Percentiles rank a stretch among this genome's conserved stretches.
Evolutionary conservation across 1,140 invertebrate genomes (phyloP).

Genomic region (Magallana ariakensis): DNA sequence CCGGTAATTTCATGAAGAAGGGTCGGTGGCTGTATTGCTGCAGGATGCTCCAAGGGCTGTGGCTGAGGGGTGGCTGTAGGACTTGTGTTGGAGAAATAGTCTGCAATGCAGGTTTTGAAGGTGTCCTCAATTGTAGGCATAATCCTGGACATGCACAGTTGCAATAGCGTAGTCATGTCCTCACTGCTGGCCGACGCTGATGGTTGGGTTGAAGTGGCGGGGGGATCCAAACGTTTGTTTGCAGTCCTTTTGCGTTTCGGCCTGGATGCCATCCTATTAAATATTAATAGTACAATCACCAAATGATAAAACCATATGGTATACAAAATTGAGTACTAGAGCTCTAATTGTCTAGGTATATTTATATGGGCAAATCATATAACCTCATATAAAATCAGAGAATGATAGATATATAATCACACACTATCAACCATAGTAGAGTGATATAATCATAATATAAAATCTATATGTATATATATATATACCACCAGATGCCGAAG

Average conservation of each 20-base stretch:
- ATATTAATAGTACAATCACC: no score
- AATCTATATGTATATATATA: no score
- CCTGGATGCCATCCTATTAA: background rate
- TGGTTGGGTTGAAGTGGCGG: background rate
- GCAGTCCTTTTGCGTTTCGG: background rate
- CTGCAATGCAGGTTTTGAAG: background rate
- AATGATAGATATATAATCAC: no score
- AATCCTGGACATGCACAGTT: background rate
- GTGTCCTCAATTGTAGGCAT: slow-evolving; percentile 3
- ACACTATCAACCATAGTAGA: no score
- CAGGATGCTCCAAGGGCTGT: background rate
- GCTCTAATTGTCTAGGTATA: no score
- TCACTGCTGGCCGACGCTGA: background rate
- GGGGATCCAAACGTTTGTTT: background rate
- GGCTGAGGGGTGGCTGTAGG: background rate
- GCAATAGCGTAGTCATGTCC: background rate
- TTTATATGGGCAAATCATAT: no score
- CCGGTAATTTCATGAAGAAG: background rate
- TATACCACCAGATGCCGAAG: no score
- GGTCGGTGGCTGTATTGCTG: background rate
- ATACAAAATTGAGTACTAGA: no score
- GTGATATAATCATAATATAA: no score
- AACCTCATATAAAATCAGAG: no score
- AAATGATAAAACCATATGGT: no score
- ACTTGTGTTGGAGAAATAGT: background rate